A percentile compares a stretch with the other conserved stretches of the same genome.
Evolutionary conservation across 2,888 invertebrate species (phyloP).

Genomic region (Coleophora deauratella): DNA sequence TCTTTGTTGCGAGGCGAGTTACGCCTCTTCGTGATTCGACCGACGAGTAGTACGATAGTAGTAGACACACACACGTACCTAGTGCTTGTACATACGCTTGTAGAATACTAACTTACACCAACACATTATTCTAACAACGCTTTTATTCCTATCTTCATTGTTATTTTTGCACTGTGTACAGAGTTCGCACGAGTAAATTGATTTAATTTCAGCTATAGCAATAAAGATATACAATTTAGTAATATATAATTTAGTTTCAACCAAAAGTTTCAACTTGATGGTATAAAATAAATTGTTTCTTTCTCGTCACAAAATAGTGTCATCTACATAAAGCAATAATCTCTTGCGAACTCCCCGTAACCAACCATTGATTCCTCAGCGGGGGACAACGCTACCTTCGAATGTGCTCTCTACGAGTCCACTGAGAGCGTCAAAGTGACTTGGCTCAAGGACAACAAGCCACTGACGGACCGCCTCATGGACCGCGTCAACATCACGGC

Average conservation of each 20-base stretch:
- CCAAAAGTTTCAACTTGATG: too few species aligned
- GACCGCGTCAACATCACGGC: conserved; percentile 80
- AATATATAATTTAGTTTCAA: too few species aligned
- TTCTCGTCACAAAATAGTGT: too few species aligned
- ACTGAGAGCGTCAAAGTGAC: conserved; percentile 78
- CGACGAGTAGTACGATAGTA: conserved; percentile 26
- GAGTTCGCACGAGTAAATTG: conserved; percentile 40
- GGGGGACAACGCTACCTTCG: conserved; percentile 87
- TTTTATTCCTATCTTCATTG: conserved; percentile 25
- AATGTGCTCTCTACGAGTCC: conserved; percentile 79
- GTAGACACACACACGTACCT: conserved; percentile 50
- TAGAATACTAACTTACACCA: conserved; percentile 59
- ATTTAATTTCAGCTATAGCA: too few species aligned
- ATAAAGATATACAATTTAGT: too few species aligned
- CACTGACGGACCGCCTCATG: conserved; percentile 82
- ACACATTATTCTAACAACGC: conserved; percentile 57
- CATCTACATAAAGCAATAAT: background rate
- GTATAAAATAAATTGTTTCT: too few species aligned
- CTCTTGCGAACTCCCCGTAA: conserved; percentile 51
- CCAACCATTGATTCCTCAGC: conserved; percentile 73
- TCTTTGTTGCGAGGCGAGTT: too few species aligned
- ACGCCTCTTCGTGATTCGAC: too few species aligned
- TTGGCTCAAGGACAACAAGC: conserved; percentile 93
- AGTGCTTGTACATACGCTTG: conserved; percentile 70
- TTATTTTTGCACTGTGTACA: conserved; percentile 21